Base-by-base conservation (phyloP, 2,888 invertebrate genomes). In the Aplocera efformata region DNA sequence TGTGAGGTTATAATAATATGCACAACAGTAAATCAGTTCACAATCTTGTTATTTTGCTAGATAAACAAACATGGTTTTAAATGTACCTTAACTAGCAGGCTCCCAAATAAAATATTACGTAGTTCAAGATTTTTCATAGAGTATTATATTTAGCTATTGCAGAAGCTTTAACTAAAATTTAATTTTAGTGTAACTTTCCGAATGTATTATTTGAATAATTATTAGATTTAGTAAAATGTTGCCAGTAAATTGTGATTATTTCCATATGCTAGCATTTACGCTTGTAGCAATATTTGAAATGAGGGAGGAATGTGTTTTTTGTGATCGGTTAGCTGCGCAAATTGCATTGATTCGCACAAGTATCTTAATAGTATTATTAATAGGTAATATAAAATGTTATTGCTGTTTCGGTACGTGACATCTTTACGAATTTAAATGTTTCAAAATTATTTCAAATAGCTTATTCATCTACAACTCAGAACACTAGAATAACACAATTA, bases 311-410 rank as follows among this genome's bases (percentile, higher is more conserved):
- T 22, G 29, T 31, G 32, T 44, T 44, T 28, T 17, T 22, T 44
- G 34, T 27, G 36, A 41, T 27, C 33, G 34, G 22, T 34, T 32
- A 6, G 23, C 32, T 40, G 41, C 31, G 48, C 44, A 47, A 48
- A 40, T 40, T 36, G 36, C 28, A 48, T 49, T 47, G 28, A 42
- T 54, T 56, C 47, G 50, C 56, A 50, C 53, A 56, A 54, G 50
- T 41, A 20, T 48, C 36, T 24, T 27, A 37, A 43, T 45, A 41
- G 43, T 41, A 40, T 27, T 38, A 43, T 20, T 11, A 13, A 29
- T 24, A 32, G 11, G 28, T 35, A 26, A 31, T 31, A 27, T 28
- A 11, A 34, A 21, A 28, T 24, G 31, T 31, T 40, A 34, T 37
- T 32, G 33, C 34, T 34, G 29, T 11, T 28, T 35, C 35, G 34